Base-by-base conservation (phyloP, 1,140 invertebrate species). In the Drosophila repleta region DNA sequence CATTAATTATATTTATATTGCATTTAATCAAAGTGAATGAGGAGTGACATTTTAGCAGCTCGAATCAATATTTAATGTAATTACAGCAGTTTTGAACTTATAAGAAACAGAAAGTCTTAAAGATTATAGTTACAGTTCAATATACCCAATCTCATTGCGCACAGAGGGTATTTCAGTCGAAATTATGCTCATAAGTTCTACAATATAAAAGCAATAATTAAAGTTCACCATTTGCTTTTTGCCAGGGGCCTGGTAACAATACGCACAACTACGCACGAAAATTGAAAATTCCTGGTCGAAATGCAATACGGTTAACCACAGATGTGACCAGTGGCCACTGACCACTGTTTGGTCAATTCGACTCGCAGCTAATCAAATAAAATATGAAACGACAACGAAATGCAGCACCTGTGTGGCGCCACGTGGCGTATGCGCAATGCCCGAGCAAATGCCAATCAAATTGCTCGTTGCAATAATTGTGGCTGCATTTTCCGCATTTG, bases 311-410 rank as follows among this genome's bases (percentile, higher is more conserved):
- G 67, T 41, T 41, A 65, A 51, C 68, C 68, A 11, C 61, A 57
- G 20, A 64, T 45, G 51, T 70, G 52, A 64, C 52, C 32, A 24
- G 37, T 41, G 60, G 35, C 68, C 52, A 24, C 26, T 70, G 60
- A 18, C 49, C 10, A 17, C 21, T 43, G 55, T 24, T 29, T 56
- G 43, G 51, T 21, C 29, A 49, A 11, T 49, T 29, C 37, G 29
- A 37, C 52, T 43, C 35, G 37, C 32, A 63, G 67, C 61, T 70
- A 70, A 70, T 65, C 61, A 71, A 71, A 66, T 71, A 57, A 71
- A 65, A 65, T 71, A 35, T 70, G 43, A 26, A 39, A 20, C 26
- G 21, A 57, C 37, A 43, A 51, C 26, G 3, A 49, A 60, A 26
- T 67, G 35, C 56, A 60, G 51, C 41, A 60, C 41, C 43, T 58